Percentiles rank a stretch among this genome's conserved stretches.
These are phyloP conservation scores for Brachypterus glaber DNA, from an alignment of 2,888 invertebrate genomes.

Conservation along the genomic window DNA sequence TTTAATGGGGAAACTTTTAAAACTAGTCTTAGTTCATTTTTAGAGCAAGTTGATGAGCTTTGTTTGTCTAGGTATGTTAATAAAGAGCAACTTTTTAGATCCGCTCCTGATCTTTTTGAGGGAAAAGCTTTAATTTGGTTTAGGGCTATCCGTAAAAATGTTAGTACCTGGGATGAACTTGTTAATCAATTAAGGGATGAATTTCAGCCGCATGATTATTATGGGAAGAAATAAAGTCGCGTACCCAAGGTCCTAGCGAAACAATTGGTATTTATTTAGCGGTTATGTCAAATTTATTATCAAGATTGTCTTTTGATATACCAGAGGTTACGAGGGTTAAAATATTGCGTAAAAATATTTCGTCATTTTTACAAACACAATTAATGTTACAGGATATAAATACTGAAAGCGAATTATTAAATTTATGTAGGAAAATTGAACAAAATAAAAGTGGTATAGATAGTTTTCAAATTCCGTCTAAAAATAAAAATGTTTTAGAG, in stretches of 20 bases:
- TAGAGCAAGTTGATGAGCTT: conserved; percentile 9
- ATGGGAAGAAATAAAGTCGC: conserved; percentile 17
- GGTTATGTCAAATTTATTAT: conserved; percentile 10
- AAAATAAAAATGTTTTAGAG: conserved; percentile 2
- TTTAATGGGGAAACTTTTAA: conserved; percentile 10
- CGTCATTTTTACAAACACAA: conserved; percentile 9
- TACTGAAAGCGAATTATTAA: conserved; percentile 6
- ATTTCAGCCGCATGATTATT: conserved; percentile 21
- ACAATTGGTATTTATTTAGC: conserved; percentile 16
- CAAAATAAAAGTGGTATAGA: too few species aligned
- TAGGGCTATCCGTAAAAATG: conserved; percentile 2
- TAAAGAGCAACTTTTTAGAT: conserved; percentile 4
- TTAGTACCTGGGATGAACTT: conserved; percentile 13
- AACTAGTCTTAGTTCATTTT: conserved; percentile 7
- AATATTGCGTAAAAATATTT: conserved; percentile 9
- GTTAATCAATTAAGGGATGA: conserved; percentile 12
- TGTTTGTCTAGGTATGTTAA: conserved; percentile 5
- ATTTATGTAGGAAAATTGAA: not conserved
- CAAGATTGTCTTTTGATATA: conserved; percentile 4
- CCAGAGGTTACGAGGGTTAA: conserved; percentile 6
- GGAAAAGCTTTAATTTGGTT: conserved; percentile 14
- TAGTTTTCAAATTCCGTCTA: too few species aligned
- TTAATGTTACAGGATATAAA: conserved; percentile 4
- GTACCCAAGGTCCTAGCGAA: conserved; percentile 21
- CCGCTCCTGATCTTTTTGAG: conserved; percentile 8